Percentiles rank a stretch among this genome's conserved stretches.
Evolutionary conservation across 2,888 invertebrate species (phyloP).

Genomic region (Lithodes maja): DNA sequence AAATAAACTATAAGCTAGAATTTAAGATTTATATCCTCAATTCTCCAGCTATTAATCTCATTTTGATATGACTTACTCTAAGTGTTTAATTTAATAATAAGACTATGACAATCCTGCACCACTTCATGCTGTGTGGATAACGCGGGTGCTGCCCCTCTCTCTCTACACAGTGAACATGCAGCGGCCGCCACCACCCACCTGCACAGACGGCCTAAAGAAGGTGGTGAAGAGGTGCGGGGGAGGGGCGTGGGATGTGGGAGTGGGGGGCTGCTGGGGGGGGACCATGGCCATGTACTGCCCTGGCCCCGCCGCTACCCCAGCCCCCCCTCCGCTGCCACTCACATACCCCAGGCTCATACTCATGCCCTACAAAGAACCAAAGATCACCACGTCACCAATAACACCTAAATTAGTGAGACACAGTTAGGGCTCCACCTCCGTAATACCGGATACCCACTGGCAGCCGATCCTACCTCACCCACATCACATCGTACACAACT

Average conservation of each 20-base stretch:
- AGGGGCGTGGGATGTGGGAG: conserved; percentile 70
- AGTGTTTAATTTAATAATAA: background rate
- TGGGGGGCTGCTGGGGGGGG: conserved; percentile 69
- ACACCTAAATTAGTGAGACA: conserved; percentile 42
- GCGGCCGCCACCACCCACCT: conserved; percentile 58
- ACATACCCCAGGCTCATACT: conserved; percentile 67
- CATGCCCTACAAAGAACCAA: conserved; percentile 68
- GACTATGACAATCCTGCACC: conserved; percentile 12
- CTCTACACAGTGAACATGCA: conserved; percentile 36
- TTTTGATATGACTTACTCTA: no score
- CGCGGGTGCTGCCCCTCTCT: conserved; percentile 35
- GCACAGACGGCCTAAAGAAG: conserved; percentile 69
- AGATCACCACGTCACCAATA: conserved; percentile 63
- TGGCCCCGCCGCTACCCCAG: conserved; percentile 61
- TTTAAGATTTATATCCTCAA: no score
- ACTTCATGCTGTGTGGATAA: conserved; percentile 43
- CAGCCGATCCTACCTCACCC: background rate
- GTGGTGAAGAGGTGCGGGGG: conserved; percentile 69
- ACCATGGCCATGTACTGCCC: conserved; percentile 69
- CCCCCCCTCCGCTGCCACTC: conserved; percentile 67
- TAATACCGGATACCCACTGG: conserved; percentile 1
- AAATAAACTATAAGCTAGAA: no score
- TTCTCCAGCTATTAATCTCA: no score
- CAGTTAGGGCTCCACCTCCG: conserved; percentile 13
- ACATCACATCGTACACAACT: background rate